phyloP scores from a whole-genome alignment of 1,140 invertebrate species.

The Thalassaphorura encarpata region DNA sequence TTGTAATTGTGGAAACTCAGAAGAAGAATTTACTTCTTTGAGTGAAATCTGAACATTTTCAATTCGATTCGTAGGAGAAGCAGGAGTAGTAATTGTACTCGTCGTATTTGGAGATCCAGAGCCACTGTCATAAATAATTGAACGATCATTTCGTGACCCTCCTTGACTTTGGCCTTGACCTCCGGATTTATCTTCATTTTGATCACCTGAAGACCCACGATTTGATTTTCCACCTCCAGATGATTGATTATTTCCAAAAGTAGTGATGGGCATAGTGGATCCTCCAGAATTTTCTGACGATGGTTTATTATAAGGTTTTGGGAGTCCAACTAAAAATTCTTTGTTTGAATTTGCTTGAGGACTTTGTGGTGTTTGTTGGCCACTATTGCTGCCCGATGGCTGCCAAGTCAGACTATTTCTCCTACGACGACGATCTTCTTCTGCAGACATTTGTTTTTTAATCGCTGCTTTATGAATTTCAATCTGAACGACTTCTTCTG shows the following conservation, averaged over 20 bases:
- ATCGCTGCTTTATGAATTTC: constrained; percentile 41
- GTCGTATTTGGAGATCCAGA: too few relatives aligned
- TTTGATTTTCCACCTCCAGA: background rate
- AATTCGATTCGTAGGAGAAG: background rate
- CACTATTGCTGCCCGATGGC: background rate
- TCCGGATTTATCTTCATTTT: background rate
- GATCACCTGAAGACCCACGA: background rate
- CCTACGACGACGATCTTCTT: constrained; percentile 31
- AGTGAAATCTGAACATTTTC: constrained; percentile 33
- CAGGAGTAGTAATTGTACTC: background rate
- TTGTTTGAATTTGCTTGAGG: background rate
- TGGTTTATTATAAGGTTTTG: constrained; percentile 19
- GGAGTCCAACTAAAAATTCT: constrained; percentile 17
- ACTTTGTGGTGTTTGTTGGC: background rate
- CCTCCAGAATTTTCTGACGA: background rate
- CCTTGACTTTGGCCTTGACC: background rate
- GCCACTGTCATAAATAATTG: too few relatives aligned
- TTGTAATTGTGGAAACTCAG: constrained; percentile 30
- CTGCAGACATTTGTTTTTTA: constrained; percentile 39
- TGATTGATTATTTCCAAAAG: too few relatives aligned
- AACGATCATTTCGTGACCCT: background rate
- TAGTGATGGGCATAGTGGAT: too few relatives aligned
- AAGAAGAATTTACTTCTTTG: constrained; percentile 20
- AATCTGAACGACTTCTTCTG: constrained; percentile 38
- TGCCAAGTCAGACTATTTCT: constrained; percentile 18